Evolutionary conservation across 2,888 invertebrate species (phyloP), one percentile per base, ranked within the genome.

Genomic region (Spialia ferax): DNA sequence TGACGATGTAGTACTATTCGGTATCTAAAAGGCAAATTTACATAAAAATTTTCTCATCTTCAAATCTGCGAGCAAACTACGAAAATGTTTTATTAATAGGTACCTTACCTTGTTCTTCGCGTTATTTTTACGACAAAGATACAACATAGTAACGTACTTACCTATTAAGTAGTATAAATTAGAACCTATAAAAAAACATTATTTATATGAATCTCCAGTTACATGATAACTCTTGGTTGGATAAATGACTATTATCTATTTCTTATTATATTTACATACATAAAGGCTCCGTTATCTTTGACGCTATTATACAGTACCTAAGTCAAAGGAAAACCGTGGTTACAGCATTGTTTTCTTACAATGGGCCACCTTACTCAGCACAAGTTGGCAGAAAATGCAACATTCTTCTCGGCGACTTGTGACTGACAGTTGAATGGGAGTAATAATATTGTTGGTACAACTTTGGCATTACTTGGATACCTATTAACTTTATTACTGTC

Each of bases 311-410:
- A 23, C 5, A 23, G 13, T 23, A n/a, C n/a, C n/a, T n/a, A 50
- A 50, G 22, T 22, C 13, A 50, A 22, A 15, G 22, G 45, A 45
- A 45, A 10, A 45, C 20, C 18, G 18, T 18, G 10, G 18, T 8
- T 18, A 45, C 8, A 6, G 11, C 42, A 15, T 15, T 59, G 38
- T 59, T 23, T 38, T 23, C 42, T 10, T 2, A 59, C 57, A 59
- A 59, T 59, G 10, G 42, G 23, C 57, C n/a, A 42, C 57, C n/a
- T 59, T 59, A 59, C 57, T 59, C 57, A 42, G 57, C 42, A 32
- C 45, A 45, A 29, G 32, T 38, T 22, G 38, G 22, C 57, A 57
- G 22, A 57, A 59, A 42, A 42, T 57, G 38, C 57, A 42, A 23
- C 42, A 57, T 57, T 57, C 57, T 42, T 42, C 22, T 5, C 11